These are phyloP conservation scores for Haliclona indistincta DNA, from an alignment of 37 sponge, comb jelly and placozoan species.

Conservation along the genomic window DNA sequence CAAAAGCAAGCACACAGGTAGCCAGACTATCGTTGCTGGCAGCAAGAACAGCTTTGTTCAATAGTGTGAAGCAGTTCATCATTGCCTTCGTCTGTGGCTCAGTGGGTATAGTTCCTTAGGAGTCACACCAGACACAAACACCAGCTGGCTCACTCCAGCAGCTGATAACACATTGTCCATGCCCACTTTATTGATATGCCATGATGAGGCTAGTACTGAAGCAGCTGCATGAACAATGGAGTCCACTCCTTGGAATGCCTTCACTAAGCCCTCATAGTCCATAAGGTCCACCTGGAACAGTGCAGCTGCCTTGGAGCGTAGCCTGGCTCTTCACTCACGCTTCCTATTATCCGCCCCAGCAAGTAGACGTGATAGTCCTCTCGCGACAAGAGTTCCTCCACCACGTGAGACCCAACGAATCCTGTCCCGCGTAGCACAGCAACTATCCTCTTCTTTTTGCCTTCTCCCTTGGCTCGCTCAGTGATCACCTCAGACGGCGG, in stretches of 20 bases:
- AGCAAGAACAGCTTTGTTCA: slow-evolving; percentile 10
- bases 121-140: slow-evolving; percentile 31
- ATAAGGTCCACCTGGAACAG: slow-evolving; percentile 69
- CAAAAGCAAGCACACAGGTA: slow-evolving; percentile 50
- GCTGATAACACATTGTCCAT: slow-evolving; percentile 40
- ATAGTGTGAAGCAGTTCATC: slow-evolving; percentile 3
- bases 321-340: slow-evolving; percentile 6
- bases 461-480: slow-evolving; percentile 10
- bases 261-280: slow-evolving; percentile 60
- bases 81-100: no score
- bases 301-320: slow-evolving; percentile 50
- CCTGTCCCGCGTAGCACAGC: slow-evolving; percentile 77
- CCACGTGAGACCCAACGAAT: slow-evolving; percentile 69
- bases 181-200: slow-evolving; percentile 42
- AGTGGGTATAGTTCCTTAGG: no score
- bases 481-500: slow-evolving; percentile 35
- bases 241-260: slow-evolving; percentile 64
- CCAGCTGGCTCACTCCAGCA: slow-evolving; percentile 57
- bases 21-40: slow-evolving; percentile 41
- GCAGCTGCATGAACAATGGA: slow-evolving; percentile 56
- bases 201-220: slow-evolving; percentile 33
- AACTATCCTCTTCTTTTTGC: slow-evolving; percentile 40
- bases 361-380: slow-evolving; percentile 57
- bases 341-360: no score
- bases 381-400: slow-evolving; percentile 47